Base-by-base conservation (phyloP, 2,797 vertebrate genomes). In the Macropus fuliginosus region DNA sequence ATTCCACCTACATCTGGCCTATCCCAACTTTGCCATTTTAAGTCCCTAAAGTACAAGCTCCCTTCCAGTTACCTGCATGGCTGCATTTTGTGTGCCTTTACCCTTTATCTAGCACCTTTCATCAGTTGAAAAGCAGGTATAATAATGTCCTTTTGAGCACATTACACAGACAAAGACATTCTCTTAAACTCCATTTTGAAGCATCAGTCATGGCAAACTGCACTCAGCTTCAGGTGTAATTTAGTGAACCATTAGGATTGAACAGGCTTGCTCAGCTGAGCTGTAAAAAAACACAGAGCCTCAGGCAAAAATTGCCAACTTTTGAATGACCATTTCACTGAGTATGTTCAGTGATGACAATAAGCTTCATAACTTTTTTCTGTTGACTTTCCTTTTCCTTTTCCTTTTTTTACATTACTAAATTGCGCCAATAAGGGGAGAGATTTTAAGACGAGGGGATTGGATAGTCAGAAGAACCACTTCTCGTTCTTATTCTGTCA, bases 231-330 rank as follows among this genome's bases (percentile, higher is more conserved):
- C 29, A 92, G 57, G 27, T 55, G 55, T 91, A 96, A 92, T 95
- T 96, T 92, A 94, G 93, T 91, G 56, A 97, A 81, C 90, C 94
- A 87, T 91, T 89, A 97, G 94, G 57, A 95, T 56, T 74, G 50
- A 96, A 95, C 93, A 94, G 96, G 96, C 94, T 96, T 95, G 96
- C 93, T 95, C 91, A 97, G 92, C 96, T 96, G 96, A 96, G 55
- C 54, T 34, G 90, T 56, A 46, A 74, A 95, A 40, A 81, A 46
- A 81, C 5, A 66, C 13, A 74, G n/a, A 81, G 74, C 40, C 40
- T 46, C 2, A 46, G 21, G 74, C 21, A 81, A 81, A 40, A 81
- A 81, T 46, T 81, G 40, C 24, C 24, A 46, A 46, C 74, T 46
- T 81, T 81, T 81, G 74, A 46, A 46, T 46, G 74, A 81, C 74